Evolutionary conservation across 2,797 vertebrate species (phyloP).

Genomic region (Paratrypauchen microcephalus): DNA sequence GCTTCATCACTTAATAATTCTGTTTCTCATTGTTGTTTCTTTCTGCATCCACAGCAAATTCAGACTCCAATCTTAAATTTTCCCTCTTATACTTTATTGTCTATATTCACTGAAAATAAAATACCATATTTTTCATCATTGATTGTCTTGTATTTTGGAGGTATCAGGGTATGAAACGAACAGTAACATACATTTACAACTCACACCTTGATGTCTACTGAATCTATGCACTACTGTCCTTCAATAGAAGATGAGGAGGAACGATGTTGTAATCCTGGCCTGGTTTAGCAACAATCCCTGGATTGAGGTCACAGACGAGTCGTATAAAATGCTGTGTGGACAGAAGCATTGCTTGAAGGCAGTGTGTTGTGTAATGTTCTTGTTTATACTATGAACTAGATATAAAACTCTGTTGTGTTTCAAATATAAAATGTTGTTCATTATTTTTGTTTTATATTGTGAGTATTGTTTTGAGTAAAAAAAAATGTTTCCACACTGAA

Average conservation of each 20-base stretch:
- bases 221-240: constrained; percentile 46
- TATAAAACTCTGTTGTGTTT: not conserved
- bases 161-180: no score
- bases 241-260: constrained; percentile 62
- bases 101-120: no score
- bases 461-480: not conserved
- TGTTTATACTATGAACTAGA: constrained; percentile 36
- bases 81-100: not conserved
- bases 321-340: constrained; percentile 76
- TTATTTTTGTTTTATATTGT: not conserved
- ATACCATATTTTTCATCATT: no score
- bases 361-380: constrained; percentile 52
- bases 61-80: constrained; percentile 78
- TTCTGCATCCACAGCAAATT: constrained; percentile 63
- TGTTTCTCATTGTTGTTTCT: not conserved
- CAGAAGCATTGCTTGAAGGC: constrained; percentile 54
- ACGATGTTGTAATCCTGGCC: constrained; percentile 71
- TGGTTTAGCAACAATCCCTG: constrained; percentile 77
- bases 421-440: not conserved
- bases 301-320: constrained; percentile 80
- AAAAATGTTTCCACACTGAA: constrained; percentile 33
- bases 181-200: not conserved
- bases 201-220: not conserved
- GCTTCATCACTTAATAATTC: not conserved
- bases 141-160: no score